phyloP scores from a whole-genome alignment of 1,140 invertebrate genomes.

The Cherax quadricarinatus region DNA sequence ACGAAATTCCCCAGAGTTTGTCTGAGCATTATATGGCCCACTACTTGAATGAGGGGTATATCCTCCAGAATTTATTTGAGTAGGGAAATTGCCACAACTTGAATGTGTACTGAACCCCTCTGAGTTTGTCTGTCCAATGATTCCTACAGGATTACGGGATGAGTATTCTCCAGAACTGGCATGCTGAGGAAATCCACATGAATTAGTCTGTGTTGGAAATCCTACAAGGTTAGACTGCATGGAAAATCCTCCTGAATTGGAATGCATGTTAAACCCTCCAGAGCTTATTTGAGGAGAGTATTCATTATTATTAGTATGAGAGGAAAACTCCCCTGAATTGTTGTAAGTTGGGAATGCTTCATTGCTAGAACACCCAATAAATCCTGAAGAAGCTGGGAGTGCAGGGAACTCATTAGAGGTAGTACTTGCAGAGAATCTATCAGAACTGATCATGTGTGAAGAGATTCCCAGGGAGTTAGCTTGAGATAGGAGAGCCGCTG shows the following conservation, averaged over 20 bases:
- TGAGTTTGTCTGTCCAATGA: constrained; percentile 30
- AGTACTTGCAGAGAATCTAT: constrained; percentile 37
- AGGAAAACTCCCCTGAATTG: constrained; percentile 31
- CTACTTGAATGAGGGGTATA: constrained; percentile 36
- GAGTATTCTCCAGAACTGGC: constrained; percentile 30
- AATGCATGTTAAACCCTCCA: constrained; percentile 42
- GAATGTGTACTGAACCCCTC: constrained; percentile 36
- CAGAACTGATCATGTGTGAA: constrained; percentile 33
- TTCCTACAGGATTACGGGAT: constrained; percentile 47
- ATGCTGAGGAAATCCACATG: constrained; percentile 45
- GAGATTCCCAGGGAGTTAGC: background rate
- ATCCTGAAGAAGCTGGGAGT: constrained; percentile 43
- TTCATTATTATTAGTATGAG: constrained; percentile 17
- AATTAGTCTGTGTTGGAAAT: constrained; percentile 31
- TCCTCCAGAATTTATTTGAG: constrained; percentile 15
- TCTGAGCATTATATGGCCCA: constrained; percentile 23
- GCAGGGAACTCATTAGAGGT: constrained; percentile 30
- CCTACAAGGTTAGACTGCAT: constrained; percentile 41
- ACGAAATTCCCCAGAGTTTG: constrained; percentile 36
- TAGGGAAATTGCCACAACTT: constrained; percentile 31
- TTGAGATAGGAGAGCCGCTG: constrained; percentile 15
- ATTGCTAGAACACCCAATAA: constrained; percentile 28
- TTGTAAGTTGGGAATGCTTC: constrained; percentile 31
- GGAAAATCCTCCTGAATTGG: constrained; percentile 39
- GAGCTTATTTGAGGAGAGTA: constrained; percentile 13